These are phyloP conservation scores for Megalopta genalis DNA, from an alignment of 1,140 invertebrate genomes.

Conservation along the genomic window DNA sequence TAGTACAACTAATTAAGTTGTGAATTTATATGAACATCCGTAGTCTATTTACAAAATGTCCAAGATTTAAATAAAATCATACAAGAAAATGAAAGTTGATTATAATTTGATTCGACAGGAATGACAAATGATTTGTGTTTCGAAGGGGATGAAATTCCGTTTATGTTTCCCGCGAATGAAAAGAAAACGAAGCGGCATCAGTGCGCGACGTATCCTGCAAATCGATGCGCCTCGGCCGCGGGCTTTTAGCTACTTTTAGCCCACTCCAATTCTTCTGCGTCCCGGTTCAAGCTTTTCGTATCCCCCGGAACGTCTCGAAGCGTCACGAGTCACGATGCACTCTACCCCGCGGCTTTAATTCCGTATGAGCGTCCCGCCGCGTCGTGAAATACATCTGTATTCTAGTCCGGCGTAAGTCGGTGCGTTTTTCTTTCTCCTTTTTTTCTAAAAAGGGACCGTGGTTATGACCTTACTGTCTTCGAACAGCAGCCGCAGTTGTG, in stretches of 20 bases:
- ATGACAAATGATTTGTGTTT: not conserved
- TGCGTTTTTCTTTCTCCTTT: not conserved
- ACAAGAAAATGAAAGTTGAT: too few species aligned
- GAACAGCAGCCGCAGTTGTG: not conserved
- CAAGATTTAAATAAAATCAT: too few species aligned
- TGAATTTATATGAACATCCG: too few species aligned
- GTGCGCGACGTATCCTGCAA: slow-evolving; percentile 52
- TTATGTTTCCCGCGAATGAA: slow-evolving; percentile 28
- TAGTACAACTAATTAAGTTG: not conserved
- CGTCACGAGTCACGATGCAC: slow-evolving; percentile 13
- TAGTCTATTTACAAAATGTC: too few species aligned
- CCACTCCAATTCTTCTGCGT: slow-evolving; percentile 44
- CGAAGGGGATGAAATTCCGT: not conserved
- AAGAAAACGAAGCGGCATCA: slow-evolving; percentile 4
- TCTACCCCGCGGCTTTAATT: not conserved
- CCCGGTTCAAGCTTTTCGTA: slow-evolving; percentile 28
- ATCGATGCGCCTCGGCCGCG: slow-evolving; percentile 61
- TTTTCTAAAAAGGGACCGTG: not conserved
- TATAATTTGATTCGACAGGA: too few species aligned
- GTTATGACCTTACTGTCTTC: slow-evolving; percentile 8
- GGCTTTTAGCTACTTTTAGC: slow-evolving; percentile 53
- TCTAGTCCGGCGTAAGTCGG: not conserved
- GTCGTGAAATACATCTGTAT: not conserved
- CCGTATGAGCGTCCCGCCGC: not conserved
- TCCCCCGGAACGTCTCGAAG: slow-evolving; percentile 1